Conservation (phyloP, 2,113 vertebrate species). For the Coreoperca whiteheadi region DNA sequence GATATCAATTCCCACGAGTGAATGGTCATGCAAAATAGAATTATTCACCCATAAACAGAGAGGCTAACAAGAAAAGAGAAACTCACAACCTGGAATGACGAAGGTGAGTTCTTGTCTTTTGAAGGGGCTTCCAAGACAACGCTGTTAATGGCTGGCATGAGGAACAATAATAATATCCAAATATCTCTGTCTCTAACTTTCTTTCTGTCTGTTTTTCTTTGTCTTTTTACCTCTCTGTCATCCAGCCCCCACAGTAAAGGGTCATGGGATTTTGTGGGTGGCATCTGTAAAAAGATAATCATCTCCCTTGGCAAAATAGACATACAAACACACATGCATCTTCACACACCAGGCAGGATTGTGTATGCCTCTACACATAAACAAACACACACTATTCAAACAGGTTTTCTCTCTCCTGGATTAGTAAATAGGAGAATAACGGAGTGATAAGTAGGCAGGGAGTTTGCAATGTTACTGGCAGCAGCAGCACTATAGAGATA, state of each 20-base stretch:
- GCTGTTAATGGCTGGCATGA: not conserved
- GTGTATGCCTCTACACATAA: slow-evolving; percentile 21
- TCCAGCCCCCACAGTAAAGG: slow-evolving; percentile 76
- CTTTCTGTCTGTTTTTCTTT: slow-evolving; percentile 11
- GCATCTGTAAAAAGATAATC: slow-evolving; percentile 84
- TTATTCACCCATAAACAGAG: too few species aligned
- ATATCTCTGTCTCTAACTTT: slow-evolving; percentile 16
- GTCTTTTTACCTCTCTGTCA: slow-evolving; percentile 50
- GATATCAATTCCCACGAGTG: too few species aligned
- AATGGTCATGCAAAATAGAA: too few species aligned
- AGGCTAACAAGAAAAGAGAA: not conserved
- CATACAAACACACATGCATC: slow-evolving; percentile 39
- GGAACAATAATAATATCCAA: slow-evolving; percentile 4
- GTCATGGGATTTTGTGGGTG: slow-evolving; percentile 84
- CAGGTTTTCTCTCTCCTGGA: slow-evolving; percentile 47
- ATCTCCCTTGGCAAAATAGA: slow-evolving; percentile 72
- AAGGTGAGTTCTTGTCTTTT: not conserved
- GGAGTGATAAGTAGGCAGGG: slow-evolving; percentile 58
- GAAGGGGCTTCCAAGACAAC: not conserved
- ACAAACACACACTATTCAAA: slow-evolving; percentile 53
- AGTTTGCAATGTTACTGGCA: slow-evolving; percentile 56
- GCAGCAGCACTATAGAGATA: slow-evolving; percentile 61
- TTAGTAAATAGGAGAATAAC: slow-evolving; percentile 64
- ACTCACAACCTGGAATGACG: not conserved
- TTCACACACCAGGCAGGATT: slow-evolving; percentile 29